Base-by-base conservation (phyloP, 1,140 invertebrate species). In the Theocolax elegans region DNA sequence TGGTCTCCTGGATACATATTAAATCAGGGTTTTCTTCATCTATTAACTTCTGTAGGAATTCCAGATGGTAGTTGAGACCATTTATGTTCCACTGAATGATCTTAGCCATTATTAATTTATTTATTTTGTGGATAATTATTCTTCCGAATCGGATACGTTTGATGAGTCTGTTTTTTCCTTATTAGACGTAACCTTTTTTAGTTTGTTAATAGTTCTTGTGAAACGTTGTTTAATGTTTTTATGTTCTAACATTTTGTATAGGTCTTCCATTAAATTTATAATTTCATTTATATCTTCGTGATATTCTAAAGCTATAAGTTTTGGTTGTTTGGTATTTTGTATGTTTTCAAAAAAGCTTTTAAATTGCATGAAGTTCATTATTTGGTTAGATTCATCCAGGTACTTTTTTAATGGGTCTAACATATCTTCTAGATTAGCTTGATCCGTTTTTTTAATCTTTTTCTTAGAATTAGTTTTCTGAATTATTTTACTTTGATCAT, bases 1-100 rank as follows among this genome's bases (percentile, higher is more conserved):
- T 77, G 19, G 76, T 80, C 73, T 80, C 76, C 66, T 80, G 76
- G 21, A 77, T 54, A 60, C 76, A 76, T 38, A 53, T 23, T 12
- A 53, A 15, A 19, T 27, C 13, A 51, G 76, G 73, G 23, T 56
- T 17, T 23, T 74, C n/a, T n/a, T 71, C 46, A 44, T 48, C 65
- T 4, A 76, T 64, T 0, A 73, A 15, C 15, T 48, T 49, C 17
- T 70, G 62, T 12, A 71, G 12, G 12, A 63, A 48, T 51, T 63
- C 53, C 8, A n/a, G 27, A 0, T 72, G 44, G 13, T 35, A n/a
- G 54, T 44, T 15, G 4, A 66, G 31, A 2, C 65, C 70, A 17
- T 72, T 72, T 15, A 72, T 58, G 19, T 75, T 73, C 64, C 72
- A 71, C 72, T 75, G 74, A n/a, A 72, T 62, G 1, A 25, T 48